Conservation (phyloP, 2,888 invertebrate species). For the Microctonus hyperodae region DNA sequence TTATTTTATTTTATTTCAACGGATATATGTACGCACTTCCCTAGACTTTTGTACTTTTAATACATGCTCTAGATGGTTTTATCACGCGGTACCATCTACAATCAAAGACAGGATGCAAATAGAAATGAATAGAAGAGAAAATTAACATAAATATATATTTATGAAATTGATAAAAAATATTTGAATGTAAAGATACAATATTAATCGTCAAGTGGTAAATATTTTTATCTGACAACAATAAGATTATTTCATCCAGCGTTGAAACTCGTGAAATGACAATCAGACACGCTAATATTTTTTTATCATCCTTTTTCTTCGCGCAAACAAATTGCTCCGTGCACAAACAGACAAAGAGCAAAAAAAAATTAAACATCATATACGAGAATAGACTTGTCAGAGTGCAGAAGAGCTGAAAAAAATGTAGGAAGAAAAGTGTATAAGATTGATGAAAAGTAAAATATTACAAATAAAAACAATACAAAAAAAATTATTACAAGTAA, state of each 20-base stretch:
- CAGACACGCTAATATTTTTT: constrained; percentile 34
- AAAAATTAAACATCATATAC: not conserved
- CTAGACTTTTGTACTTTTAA: not conserved
- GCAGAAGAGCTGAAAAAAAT: not conserved
- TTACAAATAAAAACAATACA: too few species aligned
- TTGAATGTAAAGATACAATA: constrained; percentile 9
- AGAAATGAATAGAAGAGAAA: not conserved
- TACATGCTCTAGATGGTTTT: not conserved
- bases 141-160: not conserved
- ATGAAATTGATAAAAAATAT: constrained; percentile 4
- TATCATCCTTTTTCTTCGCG: not conserved
- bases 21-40: constrained; percentile 3
- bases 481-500: too few species aligned
- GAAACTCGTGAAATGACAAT: constrained; percentile 35
- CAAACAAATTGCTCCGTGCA: constrained; percentile 26
- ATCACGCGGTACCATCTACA: not conserved
- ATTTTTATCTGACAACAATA: not conserved
- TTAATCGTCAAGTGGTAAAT: not conserved
- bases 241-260: not conserved
- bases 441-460: too few species aligned
- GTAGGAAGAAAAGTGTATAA: constrained; percentile 1
- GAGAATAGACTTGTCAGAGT: constrained; percentile 19
- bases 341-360: constrained; percentile 9
- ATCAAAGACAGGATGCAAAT: not conserved
- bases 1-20: not conserved